Evolutionary conservation across 2,113 vertebrate genomes (phyloP).

Genomic region (Zosterops borbonicus): DNA sequence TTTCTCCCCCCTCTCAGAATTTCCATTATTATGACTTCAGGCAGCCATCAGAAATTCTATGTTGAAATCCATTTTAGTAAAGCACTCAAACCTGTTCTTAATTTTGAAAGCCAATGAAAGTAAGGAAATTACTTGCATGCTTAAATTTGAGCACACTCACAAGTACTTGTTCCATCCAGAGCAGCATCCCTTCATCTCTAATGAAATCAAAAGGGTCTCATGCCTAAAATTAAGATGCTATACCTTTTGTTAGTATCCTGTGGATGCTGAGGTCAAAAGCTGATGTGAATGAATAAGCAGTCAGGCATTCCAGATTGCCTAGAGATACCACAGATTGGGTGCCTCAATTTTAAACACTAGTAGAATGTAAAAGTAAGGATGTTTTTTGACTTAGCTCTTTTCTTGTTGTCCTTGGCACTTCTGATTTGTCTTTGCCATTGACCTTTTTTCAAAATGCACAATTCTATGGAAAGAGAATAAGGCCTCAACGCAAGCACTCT

Average conservation of each 20-base stretch:
- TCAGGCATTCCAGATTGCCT: not conserved
- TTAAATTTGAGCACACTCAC: not conserved
- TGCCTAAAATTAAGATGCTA: not conserved
- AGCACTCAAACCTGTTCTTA: not conserved
- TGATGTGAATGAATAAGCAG: not conserved
- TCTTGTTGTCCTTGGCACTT: not conserved
- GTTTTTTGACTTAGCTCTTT: not conserved
- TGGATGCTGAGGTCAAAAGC: not conserved
- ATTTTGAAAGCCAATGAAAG: not conserved
- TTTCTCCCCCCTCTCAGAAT: not conserved
- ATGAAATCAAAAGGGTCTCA: not conserved
- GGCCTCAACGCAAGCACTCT: not conserved
- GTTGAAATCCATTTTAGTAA: not conserved
- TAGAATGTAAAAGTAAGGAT: not conserved
- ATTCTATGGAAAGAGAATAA: not conserved
- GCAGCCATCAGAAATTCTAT: not conserved
- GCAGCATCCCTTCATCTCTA: not conserved
- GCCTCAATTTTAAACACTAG: not conserved
- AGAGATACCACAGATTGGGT: not conserved
- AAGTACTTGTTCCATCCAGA: not conserved
- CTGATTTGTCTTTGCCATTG: not conserved
- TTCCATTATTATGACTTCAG: not conserved
- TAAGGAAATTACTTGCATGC: not conserved
- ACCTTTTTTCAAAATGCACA: not conserved
- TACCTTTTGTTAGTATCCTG: not conserved